Evolutionary conservation across 2,113 vertebrate genomes (phyloP).

Genomic region (Antechinus flavipes): DNA sequence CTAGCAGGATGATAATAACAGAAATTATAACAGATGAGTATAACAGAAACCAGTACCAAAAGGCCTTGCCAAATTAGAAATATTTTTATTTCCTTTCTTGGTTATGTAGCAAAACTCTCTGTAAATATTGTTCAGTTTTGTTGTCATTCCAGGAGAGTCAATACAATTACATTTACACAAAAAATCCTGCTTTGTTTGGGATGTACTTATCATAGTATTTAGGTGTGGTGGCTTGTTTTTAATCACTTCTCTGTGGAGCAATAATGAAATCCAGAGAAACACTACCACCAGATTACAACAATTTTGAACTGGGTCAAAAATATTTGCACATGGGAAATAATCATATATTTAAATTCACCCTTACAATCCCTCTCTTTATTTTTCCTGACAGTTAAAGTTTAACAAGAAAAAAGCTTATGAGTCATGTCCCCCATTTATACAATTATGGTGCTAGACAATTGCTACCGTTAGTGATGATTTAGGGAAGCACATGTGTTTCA

Average conservation of each 20-base stretch:
- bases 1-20: conserved; percentile 17
- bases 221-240: conserved; percentile 57
- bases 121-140: conserved; percentile 55
- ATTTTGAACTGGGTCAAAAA: conserved; percentile 53
- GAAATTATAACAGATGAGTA: conserved; percentile 20
- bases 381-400: conserved; percentile 10
- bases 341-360: background rate
- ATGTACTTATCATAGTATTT: conserved; percentile 54
- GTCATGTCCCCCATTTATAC: background rate
- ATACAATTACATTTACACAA: conserved; percentile 49
- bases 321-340: conserved; percentile 7
- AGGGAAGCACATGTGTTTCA: background rate
- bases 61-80: conserved; percentile 53
- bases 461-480: background rate
- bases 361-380: conserved; percentile 33
- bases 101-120: conserved; percentile 57
- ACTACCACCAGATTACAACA: conserved; percentile 48
- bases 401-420: conserved; percentile 5
- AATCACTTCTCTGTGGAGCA: conserved; percentile 66
- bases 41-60: conserved; percentile 63
- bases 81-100: conserved; percentile 60
- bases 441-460: background rate
- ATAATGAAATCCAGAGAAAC: conserved; percentile 60
- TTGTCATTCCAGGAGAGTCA: conserved; percentile 44
- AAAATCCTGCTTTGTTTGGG: conserved; percentile 55